A percentile compares a stretch with the other conserved stretches of the same genome.
Conservation (phyloP, 2,888 invertebrate species). For the Eumacrocentrus americanus region DNA sequence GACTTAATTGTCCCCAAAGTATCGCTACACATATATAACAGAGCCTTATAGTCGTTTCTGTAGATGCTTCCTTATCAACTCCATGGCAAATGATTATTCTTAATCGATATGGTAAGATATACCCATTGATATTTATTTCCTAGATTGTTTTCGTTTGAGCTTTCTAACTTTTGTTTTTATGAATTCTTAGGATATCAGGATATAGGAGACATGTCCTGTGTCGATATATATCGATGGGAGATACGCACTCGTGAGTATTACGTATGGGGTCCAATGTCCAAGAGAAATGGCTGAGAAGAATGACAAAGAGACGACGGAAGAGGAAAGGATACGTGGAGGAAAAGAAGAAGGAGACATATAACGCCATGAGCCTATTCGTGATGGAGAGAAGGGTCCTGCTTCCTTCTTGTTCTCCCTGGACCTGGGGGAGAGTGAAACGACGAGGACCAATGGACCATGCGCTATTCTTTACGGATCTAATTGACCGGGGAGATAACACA, state of each 20-base stretch:
- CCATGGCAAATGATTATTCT: slow-evolving; percentile 7
- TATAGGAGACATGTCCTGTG: not conserved
- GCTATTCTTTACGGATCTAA: slow-evolving; percentile 59
- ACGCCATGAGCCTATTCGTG: not conserved
- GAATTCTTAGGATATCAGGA: not conserved
- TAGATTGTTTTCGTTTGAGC: not conserved
- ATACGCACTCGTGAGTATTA: slow-evolving; percentile 16
- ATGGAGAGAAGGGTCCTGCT: not conserved
- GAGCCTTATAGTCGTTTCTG: too few relatives aligned
- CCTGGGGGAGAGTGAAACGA: slow-evolving; percentile 28
- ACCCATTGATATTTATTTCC: not conserved
- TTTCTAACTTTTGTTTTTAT: not conserved
- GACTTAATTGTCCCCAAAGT: slow-evolving; percentile 50
- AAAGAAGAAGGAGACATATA: slow-evolving; percentile 30
- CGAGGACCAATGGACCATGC: slow-evolving; percentile 51
- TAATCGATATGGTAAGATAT: too few relatives aligned
- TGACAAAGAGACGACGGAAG: slow-evolving; percentile 24
- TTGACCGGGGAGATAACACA: slow-evolving; percentile 59
- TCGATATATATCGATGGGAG: slow-evolving; percentile 16
- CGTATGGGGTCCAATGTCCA: too few relatives aligned
- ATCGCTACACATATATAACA: not conserved
- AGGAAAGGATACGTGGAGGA: slow-evolving; percentile 26
- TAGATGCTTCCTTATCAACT: slow-evolving; percentile 9
- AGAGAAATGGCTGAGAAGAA: slow-evolving; percentile 18
- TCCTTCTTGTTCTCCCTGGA: not conserved